phyloP scores from a whole-genome alignment of 1,140 invertebrate species.

The Lepidurus couesii region DNA sequence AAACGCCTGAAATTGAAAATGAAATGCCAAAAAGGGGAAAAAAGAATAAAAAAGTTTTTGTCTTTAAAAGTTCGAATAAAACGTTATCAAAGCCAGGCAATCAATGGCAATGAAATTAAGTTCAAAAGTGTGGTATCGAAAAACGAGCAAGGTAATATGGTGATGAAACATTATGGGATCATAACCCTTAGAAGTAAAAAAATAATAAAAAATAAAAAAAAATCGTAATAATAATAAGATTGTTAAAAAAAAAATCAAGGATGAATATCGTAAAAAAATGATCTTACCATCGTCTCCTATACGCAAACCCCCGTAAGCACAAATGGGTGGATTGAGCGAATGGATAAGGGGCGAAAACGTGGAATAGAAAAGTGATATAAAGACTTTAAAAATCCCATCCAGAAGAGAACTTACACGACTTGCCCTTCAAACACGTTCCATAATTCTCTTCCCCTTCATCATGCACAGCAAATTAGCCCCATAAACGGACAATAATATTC shows the following conservation, averaged over 20 bases:
- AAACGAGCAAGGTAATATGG: background rate
- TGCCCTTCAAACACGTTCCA: background rate
- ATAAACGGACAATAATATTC: background rate
- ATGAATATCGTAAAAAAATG: conserved; percentile 16
- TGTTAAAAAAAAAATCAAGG: background rate
- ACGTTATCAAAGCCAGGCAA: background rate
- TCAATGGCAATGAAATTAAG: background rate
- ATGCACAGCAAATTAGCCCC: background rate
- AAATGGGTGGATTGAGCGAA: conserved; percentile 3
- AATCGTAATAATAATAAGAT: background rate
- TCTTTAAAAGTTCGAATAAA: background rate
- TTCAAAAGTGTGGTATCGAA: background rate
- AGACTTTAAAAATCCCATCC: background rate
- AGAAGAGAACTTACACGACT: background rate
- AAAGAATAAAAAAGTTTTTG: background rate
- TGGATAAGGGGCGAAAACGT: conserved; percentile 17
- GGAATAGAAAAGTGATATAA: conserved; percentile 17
- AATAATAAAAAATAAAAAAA: background rate
- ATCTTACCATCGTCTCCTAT: conserved; percentile 22
- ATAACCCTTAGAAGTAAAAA: background rate
- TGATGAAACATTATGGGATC: background rate
- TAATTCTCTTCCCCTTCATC: background rate
- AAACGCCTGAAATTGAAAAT: background rate
- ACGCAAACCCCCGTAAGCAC: conserved; percentile 13
- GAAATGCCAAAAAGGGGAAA: background rate